phyloP scores from a whole-genome alignment of 1,140 invertebrate species.

The Bilobella aurantiaca region DNA sequence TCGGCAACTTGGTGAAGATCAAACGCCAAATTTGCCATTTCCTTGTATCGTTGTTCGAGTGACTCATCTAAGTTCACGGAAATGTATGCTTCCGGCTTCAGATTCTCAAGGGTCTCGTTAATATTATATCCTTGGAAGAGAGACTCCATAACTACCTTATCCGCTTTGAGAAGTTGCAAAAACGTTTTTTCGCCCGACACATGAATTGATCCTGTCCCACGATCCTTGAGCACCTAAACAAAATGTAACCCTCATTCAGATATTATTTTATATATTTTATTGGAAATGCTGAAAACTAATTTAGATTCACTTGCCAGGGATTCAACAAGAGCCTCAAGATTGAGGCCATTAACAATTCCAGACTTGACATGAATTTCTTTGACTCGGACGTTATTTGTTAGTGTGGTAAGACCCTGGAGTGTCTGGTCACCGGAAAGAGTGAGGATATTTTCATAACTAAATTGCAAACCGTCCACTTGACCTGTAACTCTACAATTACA shows the following conservation, averaged over 20 bases:
- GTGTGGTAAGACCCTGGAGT: background rate
- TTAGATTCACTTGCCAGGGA: background rate
- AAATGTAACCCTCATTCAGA: no score
- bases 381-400: background rate
- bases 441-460: background rate
- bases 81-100: background rate
- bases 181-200: slow-evolving; percentile 10
- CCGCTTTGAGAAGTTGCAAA: background rate
- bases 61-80: background rate
- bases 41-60: background rate
- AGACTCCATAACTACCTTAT: background rate
- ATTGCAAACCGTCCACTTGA: background rate
- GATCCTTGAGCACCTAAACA: background rate
- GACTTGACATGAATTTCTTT: background rate
- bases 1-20: background rate
- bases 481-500: background rate
- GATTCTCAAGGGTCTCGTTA: background rate
- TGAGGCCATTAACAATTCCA: background rate
- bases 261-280: background rate
- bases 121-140: slow-evolving; percentile 2
- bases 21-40: background rate
- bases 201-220: background rate
- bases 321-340: background rate
- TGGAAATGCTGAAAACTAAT: background rate
- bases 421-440: slow-evolving; percentile 2